Evolutionary conservation across 2,797 vertebrate genomes (phyloP).

Genomic region (Bothrops alternatus): DNA sequence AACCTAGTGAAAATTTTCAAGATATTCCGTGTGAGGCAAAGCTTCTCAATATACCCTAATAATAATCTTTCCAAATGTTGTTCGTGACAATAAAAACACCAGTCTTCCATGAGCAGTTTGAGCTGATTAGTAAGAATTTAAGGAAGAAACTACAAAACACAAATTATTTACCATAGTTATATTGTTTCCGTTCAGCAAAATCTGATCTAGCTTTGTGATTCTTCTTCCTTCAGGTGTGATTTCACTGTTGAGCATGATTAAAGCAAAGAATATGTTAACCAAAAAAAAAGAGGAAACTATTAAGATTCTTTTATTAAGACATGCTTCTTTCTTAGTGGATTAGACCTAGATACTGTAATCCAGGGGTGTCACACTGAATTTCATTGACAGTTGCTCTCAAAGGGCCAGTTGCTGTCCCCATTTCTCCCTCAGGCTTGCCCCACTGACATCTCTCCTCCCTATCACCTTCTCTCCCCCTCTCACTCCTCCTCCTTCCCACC

Average conservation of each 20-base stretch:
- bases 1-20: not conserved
- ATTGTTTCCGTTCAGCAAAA: constrained; percentile 94
- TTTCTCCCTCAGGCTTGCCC: no score
- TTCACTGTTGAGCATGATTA: constrained; percentile 74
- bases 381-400: no score
- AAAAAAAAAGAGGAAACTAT: not conserved
- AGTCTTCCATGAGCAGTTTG: not conserved
- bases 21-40: not conserved
- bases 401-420: no score
- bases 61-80: not conserved
- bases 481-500: no score
- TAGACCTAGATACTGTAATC: no score
- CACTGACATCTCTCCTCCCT: no score
- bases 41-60: not conserved
- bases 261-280: not conserved
- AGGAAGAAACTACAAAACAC: not conserved
- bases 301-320: not conserved
- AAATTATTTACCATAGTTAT: constrained; percentile 87
- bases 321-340: not conserved
- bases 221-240: constrained; percentile 92
- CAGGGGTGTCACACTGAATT: no score
- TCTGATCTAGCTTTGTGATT: constrained; percentile 95
- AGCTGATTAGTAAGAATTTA: not conserved
- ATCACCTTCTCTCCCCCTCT: no score
- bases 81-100: not conserved